Conservation (phyloP, 2,797 vertebrate species). For the Pitangus sulphuratus region DNA sequence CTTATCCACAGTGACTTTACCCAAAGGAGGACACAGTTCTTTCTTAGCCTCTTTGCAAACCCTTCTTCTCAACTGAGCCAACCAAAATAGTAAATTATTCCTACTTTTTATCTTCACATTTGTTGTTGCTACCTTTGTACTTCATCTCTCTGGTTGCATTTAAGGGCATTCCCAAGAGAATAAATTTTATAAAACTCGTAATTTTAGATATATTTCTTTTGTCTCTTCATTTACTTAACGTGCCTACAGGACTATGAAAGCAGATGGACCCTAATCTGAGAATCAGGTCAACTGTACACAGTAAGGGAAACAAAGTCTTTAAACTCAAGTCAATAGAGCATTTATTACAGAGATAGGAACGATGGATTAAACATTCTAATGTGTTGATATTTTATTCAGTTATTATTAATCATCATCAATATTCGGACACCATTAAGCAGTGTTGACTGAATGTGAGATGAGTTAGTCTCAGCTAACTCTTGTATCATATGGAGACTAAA, state of each 20-base stretch:
- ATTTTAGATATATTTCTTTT: not conserved
- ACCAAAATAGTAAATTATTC: not conserved
- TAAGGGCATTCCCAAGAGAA: not conserved
- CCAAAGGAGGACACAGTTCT: conserved; percentile 32
- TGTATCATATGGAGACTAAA: conserved; percentile 58
- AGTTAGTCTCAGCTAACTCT: conserved; percentile 30
- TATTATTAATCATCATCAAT: conserved; percentile 47
- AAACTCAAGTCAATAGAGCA: not conserved
- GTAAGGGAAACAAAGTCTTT: not conserved
- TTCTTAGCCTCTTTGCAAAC: conserved; percentile 63
- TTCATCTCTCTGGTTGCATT: not conserved
- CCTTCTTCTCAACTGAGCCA: not conserved
- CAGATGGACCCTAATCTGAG: not conserved
- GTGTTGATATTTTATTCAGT: conserved; percentile 6
- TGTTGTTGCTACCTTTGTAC: not conserved
- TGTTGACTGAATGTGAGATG: conserved; percentile 52
- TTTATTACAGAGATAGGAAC: not conserved
- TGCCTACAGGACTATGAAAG: not conserved
- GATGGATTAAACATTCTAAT: not conserved
- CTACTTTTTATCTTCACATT: not conserved
- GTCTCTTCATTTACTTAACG: not conserved
- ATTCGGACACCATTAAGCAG: conserved; percentile 30
- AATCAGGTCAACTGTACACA: not conserved
- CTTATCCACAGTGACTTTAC: conserved; percentile 46
- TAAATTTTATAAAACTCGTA: not conserved